A percentile compares a stretch with the other conserved stretches of the same genome.
These are phyloP conservation scores for Orientallactaga sibirica DNA, from an alignment of 2,797 vertebrate species.

Conservation along the genomic window DNA sequence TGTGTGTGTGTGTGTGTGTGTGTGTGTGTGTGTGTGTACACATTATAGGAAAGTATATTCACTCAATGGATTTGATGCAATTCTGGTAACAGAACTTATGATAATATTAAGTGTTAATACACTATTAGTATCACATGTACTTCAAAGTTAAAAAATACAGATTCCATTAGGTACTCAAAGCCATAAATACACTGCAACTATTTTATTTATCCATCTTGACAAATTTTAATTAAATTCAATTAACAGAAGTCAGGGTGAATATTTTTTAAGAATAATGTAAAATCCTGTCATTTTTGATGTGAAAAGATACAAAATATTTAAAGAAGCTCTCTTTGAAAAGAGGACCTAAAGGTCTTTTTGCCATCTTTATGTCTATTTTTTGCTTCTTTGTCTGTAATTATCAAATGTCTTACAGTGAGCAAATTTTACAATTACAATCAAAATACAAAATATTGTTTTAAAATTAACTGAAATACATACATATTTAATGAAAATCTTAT, in stretches of 20 bases:
- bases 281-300: neutral
- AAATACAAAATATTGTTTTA: constrained; percentile 68
- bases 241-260: constrained; percentile 6
- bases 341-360: neutral
- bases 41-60: neutral
- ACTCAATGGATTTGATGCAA: neutral
- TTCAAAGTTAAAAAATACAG: neutral
- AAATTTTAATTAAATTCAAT: constrained; percentile 22
- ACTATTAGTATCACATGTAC: neutral
- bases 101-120: neutral
- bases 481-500: constrained; percentile 61
- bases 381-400: neutral
- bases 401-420: constrained; percentile 11
- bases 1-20: too few relatives aligned
- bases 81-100: neutral
- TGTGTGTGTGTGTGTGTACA: too few relatives aligned
- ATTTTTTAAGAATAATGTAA: constrained; percentile 55
- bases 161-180: neutral
- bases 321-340: neutral
- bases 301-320: constrained; percentile 50
- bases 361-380: neutral
- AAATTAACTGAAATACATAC: constrained; percentile 69
- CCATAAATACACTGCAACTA: neutral
- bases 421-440: constrained; percentile 46
- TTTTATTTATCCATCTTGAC: constrained; percentile 5